Evolutionary conservation across 2,888 invertebrate species (phyloP), one percentile per base, ranked within the genome.

Genomic region (Lathronympha strigana): DNA sequence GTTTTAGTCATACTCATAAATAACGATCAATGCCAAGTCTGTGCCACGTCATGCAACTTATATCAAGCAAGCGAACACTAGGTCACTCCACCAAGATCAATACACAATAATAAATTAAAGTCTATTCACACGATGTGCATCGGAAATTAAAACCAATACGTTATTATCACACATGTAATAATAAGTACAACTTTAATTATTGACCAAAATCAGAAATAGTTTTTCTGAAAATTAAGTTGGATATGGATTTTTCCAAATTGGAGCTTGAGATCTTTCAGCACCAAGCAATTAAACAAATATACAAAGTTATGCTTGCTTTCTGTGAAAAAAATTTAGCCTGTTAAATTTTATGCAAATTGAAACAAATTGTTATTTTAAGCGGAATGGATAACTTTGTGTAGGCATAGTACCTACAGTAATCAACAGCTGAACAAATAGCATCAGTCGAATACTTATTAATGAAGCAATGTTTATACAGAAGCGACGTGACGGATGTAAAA

Each of bases 1-100:
- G n/a, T n/a, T n/a, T n/a, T n/a, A n/a, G n/a, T n/a, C n/a, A n/a
- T n/a, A n/a, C n/a, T n/a, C n/a, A n/a, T n/a, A n/a, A n/a, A n/a
- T n/a, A n/a, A n/a, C n/a, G 53, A 38, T 43, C 17, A 45, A 5
- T 43, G 13, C 15, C 6, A 28, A 49, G 15, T 15, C n/a, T 25
- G 5, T 13, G 11, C 13, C 1, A 23, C 21, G 28, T 49, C 5
- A 4, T 49, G 17, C 3, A 33, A n/a, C 43, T 11, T 5, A 15
- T 15, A 0, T 9, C 21, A 31, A 17, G 17, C 38, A 28, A n/a
- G 11, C 15, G 33, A 28, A 19, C 55, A 49, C 49, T 57, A 17
- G 57, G 49, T 63, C 40, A 57, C 49, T 57, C 5, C 43, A 31
- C 50, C 55, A 63, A 63, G 57, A 38, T 6, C 55, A 55, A 25